phyloP scores from a whole-genome alignment of 2,888 invertebrate genomes.

The Helleia helle region DNA sequence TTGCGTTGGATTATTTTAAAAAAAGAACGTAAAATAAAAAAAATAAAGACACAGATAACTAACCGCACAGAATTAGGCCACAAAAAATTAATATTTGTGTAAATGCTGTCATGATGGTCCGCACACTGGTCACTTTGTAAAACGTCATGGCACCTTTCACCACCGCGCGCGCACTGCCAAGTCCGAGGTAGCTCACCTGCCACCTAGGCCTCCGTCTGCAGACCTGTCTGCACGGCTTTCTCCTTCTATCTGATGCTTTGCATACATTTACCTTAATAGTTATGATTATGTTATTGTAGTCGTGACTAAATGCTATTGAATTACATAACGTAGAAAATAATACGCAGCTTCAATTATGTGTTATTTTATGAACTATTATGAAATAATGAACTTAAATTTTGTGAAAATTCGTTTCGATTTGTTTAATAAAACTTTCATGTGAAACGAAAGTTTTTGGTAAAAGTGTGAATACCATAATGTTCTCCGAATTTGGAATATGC shows the following conservation, averaged over 20 bases:
- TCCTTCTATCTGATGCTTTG: slow-evolving; percentile 29
- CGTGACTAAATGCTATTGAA: background rate
- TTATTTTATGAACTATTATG: background rate
- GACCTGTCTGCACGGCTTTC: slow-evolving; percentile 57
- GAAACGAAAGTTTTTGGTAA: too few relatives aligned
- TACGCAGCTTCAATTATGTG: background rate
- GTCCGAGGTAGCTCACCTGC: slow-evolving; percentile 19
- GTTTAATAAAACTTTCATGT: too few relatives aligned
- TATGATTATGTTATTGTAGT: background rate
- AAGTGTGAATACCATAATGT: too few relatives aligned
- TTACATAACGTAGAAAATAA: slow-evolving; percentile 3
- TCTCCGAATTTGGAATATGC: too few relatives aligned
- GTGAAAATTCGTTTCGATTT: background rate
- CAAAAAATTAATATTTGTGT: slow-evolving; percentile 55
- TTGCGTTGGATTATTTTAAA: slow-evolving; percentile 16
- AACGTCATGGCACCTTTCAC: slow-evolving; percentile 66
- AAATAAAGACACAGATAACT: slow-evolving; percentile 33
- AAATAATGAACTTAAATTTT: background rate
- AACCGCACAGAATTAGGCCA: slow-evolving; percentile 59
- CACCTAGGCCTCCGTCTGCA: slow-evolving; percentile 36
- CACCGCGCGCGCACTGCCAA: slow-evolving; percentile 58
- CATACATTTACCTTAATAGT: slow-evolving; percentile 1
- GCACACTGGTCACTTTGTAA: slow-evolving; percentile 34
- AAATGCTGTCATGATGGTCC: slow-evolving; percentile 45
- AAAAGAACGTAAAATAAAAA: slow-evolving; percentile 13